Percentiles rank a stretch among this genome's conserved stretches.
These are phyloP conservation scores for Cistogaster globosa DNA, from an alignment of 2,888 invertebrate species.

Conservation along the genomic window DNA sequence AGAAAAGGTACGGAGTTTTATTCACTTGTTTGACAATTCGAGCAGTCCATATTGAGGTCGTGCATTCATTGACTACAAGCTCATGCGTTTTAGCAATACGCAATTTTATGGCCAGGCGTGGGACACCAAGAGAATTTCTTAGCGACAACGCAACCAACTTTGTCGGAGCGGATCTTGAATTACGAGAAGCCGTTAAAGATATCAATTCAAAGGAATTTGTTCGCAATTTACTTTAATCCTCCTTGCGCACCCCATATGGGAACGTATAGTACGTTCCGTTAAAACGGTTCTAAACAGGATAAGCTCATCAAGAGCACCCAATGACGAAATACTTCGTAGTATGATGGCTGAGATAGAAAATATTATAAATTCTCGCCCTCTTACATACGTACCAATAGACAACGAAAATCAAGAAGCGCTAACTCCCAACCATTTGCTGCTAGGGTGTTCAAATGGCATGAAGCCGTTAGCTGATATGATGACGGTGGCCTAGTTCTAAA, in stretches of 20 bases:
- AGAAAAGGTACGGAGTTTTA: conserved; percentile 31
- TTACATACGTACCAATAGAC: background rate
- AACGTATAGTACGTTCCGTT: conserved; percentile 32
- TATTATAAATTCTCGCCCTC: background rate
- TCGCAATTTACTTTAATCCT: background rate
- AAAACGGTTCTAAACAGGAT: conserved; percentile 24
- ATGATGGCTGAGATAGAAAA: background rate
- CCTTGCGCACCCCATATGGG: conserved; percentile 33
- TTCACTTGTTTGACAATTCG: conserved; percentile 39
- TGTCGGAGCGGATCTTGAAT: background rate
- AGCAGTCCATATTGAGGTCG: conserved; percentile 37
- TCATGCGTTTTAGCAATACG: conserved; percentile 40
- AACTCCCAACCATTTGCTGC: background rate
- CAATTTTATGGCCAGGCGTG: conserved; percentile 39
- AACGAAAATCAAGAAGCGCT: background rate
- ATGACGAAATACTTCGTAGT: background rate
- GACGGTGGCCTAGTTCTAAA: background rate
- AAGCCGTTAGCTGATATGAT: conserved; percentile 2
- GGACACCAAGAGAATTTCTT: conserved; percentile 41
- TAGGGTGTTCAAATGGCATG: conserved; percentile 2
- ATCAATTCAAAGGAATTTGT: background rate
- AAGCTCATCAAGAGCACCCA: background rate
- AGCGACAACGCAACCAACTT: conserved; percentile 17
- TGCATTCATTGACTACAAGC: conserved; percentile 18
- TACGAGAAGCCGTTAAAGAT: background rate